Evolutionary conservation across 2,888 invertebrate genomes (phyloP).

Genomic region (Xanthorhoe designata): DNA sequence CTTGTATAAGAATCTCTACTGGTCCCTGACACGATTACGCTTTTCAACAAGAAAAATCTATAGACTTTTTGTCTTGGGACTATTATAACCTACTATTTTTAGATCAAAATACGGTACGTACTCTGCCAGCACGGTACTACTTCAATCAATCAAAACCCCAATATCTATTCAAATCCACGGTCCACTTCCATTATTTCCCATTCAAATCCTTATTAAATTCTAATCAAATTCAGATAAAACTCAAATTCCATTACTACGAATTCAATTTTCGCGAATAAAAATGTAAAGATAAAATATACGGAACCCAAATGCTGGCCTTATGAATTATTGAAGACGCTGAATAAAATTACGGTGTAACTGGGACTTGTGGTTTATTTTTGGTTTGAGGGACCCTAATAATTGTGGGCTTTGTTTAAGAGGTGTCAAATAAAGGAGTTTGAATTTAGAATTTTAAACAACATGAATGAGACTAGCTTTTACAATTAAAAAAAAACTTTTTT

Average conservation of each 20-base stretch:
- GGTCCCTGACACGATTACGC: too few species aligned
- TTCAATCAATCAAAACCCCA: constrained; percentile 26
- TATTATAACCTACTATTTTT: too few species aligned
- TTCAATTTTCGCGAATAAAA: constrained; percentile 59
- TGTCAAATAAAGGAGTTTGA: not conserved
- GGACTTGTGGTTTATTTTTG: constrained; percentile 25
- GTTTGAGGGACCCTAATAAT: constrained; percentile 25
- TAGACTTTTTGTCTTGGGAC: too few species aligned
- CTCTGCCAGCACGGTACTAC: not conserved
- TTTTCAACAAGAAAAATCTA: too few species aligned
- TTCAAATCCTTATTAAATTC: constrained; percentile 35
- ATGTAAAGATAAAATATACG: constrained; percentile 62
- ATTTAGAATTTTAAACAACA: not conserved
- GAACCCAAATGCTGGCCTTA: constrained; percentile 59
- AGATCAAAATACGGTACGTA: too few species aligned
- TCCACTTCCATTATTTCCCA: constrained; percentile 21
- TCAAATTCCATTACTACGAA: constrained; percentile 50
- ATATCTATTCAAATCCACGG: constrained; percentile 31
- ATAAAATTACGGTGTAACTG: constrained; percentile 54
- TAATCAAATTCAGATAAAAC: constrained; percentile 38
- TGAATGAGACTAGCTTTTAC: too few species aligned
- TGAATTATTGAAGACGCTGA: constrained; percentile 62
- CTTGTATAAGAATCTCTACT: too few species aligned
- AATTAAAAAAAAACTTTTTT: too few species aligned
- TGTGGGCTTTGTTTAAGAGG: constrained; percentile 17